Percentiles rank a stretch among this genome's conserved stretches.
Conservation (phyloP, 2,888 invertebrate species). For the Dolichopus griseipennis region DNA sequence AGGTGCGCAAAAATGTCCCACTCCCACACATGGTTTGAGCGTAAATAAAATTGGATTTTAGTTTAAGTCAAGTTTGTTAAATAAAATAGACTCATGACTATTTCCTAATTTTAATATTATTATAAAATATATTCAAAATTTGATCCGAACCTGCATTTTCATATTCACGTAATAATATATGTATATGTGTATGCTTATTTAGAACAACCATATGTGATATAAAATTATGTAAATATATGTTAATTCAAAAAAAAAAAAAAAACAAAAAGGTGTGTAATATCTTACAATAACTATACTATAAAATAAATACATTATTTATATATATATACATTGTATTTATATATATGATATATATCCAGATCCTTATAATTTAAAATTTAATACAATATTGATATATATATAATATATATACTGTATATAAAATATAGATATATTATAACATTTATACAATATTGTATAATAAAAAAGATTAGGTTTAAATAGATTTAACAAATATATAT, state of each 20-base stretch:
- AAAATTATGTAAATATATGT: slow-evolving; percentile 6
- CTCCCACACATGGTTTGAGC: no score
- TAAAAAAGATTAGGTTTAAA: not conserved
- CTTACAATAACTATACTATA: not conserved
- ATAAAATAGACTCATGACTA: no score
- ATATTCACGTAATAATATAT: not conserved
- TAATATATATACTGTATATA: not conserved
- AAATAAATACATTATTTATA: not conserved
- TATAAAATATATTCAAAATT: no score
- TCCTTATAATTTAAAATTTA: no score
- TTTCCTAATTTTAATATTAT: no score
- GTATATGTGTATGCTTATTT: not conserved
- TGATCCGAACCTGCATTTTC: not conserved
- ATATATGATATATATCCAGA: not conserved
- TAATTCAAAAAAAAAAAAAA: not conserved
- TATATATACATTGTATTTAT: not conserved
- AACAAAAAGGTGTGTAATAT: not conserved
- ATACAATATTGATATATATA: no score
- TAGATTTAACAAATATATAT: not conserved
- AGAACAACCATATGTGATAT: not conserved
- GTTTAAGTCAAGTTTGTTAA: no score
- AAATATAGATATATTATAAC: not conserved
- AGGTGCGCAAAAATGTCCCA: no score
- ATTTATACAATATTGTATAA: not conserved
- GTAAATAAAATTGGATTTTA: no score